phyloP scores from a whole-genome alignment of 2,888 invertebrate species.

The Lepidochrysops patricia region DNA sequence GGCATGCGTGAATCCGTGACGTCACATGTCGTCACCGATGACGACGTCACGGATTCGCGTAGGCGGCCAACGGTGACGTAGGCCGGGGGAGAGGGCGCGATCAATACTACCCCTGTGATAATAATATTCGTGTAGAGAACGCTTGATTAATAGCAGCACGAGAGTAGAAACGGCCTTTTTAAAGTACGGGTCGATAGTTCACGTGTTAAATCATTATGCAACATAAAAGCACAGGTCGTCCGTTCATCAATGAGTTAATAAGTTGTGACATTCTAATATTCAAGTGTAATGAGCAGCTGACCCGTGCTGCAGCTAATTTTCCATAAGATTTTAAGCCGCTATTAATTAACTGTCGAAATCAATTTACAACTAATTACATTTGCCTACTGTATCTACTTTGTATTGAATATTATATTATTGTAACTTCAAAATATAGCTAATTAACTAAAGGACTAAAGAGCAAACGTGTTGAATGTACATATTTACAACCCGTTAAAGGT shows the following conservation, averaged over 20 bases:
- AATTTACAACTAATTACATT: neutral
- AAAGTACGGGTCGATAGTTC: slow-evolving; percentile 55
- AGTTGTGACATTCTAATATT: slow-evolving; percentile 43
- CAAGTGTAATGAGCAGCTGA: slow-evolving; percentile 25
- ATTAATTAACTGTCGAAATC: neutral
- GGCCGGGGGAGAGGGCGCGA: slow-evolving; percentile 31
- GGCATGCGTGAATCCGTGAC: slow-evolving; percentile 55
- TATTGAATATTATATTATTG: no score
- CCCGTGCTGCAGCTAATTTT: slow-evolving; percentile 19
- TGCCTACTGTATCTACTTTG: neutral
- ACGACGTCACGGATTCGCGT: slow-evolving; percentile 26
- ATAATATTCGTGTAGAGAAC: slow-evolving; percentile 48
- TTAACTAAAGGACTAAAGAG: no score
- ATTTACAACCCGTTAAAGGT: no score
- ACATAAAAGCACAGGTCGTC: slow-evolving; percentile 42
- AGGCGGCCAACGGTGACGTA: slow-evolving; percentile 54
- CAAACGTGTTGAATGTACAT: no score
- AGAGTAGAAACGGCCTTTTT: slow-evolving; percentile 46
- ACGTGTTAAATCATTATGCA: slow-evolving; percentile 41
- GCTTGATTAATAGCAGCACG: slow-evolving; percentile 43
- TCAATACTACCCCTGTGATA: slow-evolving; percentile 41
- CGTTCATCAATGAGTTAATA: slow-evolving; percentile 39
- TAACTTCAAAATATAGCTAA: neutral
- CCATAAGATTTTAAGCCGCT: slow-evolving; percentile 15
- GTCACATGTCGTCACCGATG: slow-evolving; percentile 31